These are phyloP conservation scores for Epinotia nisella DNA, from an alignment of 2,888 invertebrate genomes.

Conservation along the genomic window DNA sequence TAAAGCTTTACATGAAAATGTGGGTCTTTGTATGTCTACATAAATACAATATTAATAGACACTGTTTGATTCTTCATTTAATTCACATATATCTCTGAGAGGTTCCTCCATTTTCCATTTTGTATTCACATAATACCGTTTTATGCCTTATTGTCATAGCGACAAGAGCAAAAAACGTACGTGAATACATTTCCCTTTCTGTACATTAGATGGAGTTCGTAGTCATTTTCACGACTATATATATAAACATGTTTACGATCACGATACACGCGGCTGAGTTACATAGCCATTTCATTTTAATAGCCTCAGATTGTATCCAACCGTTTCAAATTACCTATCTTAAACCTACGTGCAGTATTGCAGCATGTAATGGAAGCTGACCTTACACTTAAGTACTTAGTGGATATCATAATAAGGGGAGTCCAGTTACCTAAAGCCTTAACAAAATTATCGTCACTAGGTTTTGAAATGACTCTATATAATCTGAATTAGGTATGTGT, in stretches of 20 bases:
- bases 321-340: constrained; percentile 27
- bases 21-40: constrained; percentile 3
- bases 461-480: constrained; percentile 6
- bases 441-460: constrained; percentile 14
- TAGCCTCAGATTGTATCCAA: constrained; percentile 33
- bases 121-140: no score
- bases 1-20: constrained; percentile 13
- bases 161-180: no score
- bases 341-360: constrained; percentile 36
- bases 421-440: constrained; percentile 8
- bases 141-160: no score
- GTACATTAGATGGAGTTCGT: constrained; percentile 6
- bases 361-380: constrained; percentile 32
- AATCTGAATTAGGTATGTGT: constrained; percentile 6
- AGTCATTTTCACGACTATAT: constrained; percentile 12
- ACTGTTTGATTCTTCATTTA: neutral
- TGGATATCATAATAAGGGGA: constrained; percentile 1
- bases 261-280: constrained; percentile 12
- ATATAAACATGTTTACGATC: constrained; percentile 11
- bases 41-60: constrained; percentile 11
- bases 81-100: neutral
- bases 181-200: no score
- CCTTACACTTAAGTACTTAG: constrained; percentile 26
- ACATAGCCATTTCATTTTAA: constrained; percentile 25
- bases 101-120: neutral